Evolutionary conservation across 2,888 invertebrate genomes (phyloP), one percentile per base, ranked within the genome.

Genomic region (Polyommatus icarus): DNA sequence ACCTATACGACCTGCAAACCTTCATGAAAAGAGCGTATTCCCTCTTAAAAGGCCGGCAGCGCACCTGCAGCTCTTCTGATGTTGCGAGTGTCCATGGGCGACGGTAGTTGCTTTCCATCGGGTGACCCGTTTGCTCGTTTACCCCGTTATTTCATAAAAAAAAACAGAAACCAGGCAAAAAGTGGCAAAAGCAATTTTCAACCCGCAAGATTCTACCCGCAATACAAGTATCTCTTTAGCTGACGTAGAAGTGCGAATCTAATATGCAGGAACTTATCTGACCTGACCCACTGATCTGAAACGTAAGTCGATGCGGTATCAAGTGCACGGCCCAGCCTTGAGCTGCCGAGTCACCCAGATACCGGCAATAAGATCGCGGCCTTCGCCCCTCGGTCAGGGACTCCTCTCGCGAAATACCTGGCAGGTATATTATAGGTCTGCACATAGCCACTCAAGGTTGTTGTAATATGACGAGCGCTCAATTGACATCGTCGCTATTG

Each of bases 241-340:
- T 24, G 59, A 20, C 59, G 20, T 12, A 7, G 24, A 61, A 24
- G 61, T 10, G 59, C 20, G 24, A 24, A 61, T 24, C 24, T 61
- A 24, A 61, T 61, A 61, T 61, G 61, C 24, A 61, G 61, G 24
- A 61, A 61, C 61, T 24, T 61, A 61, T 61, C 24, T 61, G 67
- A 29, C 67, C 67, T 67, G 29, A 67, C 67, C 29, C 67, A 67
- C 67, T 67, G 67, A 67, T 67, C 67, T 32, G 67, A 29, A 67
- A 67, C 29, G 18, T 32, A 6, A 67, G 67, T 18, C 10, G 67
- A 67, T 18, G 67, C 15, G 29, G 67, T 32, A 67, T 67, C 67
- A 67, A 67, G 67, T 67, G 67, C 67, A 67, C 67, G 29, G 4
- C 32, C 67, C 67, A 29, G 67, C 67, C 67, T 67, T 67, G 67